Percentiles rank a stretch among this genome's conserved stretches.
Evolutionary conservation across 1,140 invertebrate genomes (phyloP).

Genomic region (Euura lappo): DNA sequence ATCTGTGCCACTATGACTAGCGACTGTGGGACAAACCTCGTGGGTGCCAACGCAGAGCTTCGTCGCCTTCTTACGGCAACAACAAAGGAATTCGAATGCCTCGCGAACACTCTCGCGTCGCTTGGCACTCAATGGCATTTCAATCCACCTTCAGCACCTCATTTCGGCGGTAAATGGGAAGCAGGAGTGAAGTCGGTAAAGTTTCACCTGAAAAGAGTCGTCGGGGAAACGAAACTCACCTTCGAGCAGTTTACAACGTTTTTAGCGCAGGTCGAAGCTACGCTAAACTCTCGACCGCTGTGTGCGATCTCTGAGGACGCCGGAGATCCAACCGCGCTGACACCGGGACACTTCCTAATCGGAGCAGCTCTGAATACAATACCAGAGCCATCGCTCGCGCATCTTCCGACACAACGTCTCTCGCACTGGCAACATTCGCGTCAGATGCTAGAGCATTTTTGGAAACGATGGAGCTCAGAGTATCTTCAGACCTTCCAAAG

Average conservation of each 20-base stretch:
- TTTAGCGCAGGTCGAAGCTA: constrained; percentile 33
- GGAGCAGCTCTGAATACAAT: too few relatives aligned
- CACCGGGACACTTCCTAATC: too few relatives aligned
- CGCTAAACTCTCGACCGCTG: constrained; percentile 36
- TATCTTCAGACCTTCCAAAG: constrained; percentile 30
- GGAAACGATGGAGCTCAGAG: constrained; percentile 34
- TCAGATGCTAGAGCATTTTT: constrained; percentile 29
- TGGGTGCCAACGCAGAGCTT: constrained; percentile 24
- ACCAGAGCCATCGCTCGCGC: too few relatives aligned
- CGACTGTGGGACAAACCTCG: constrained; percentile 39
- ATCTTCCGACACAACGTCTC: constrained; percentile 8
- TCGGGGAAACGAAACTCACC: constrained; percentile 24
- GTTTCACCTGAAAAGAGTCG: constrained; percentile 29
- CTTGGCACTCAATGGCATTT: constrained; percentile 21
- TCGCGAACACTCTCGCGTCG: background rate
- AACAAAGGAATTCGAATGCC: too few relatives aligned
- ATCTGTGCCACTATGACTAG: constrained; percentile 26
- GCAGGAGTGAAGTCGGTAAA: too few relatives aligned
- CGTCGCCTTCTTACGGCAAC: too few relatives aligned
- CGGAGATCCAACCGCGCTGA: too few relatives aligned
- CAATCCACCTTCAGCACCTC: constrained; percentile 30
- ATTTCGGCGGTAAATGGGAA: constrained; percentile 49
- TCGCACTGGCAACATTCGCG: constrained; percentile 32
- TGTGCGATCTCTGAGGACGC: too few relatives aligned
- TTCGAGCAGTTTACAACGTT: constrained; percentile 35